Evolutionary conservation across 2,113 vertebrate species (phyloP).

Genomic region (Megaceryle torquata): DNA sequence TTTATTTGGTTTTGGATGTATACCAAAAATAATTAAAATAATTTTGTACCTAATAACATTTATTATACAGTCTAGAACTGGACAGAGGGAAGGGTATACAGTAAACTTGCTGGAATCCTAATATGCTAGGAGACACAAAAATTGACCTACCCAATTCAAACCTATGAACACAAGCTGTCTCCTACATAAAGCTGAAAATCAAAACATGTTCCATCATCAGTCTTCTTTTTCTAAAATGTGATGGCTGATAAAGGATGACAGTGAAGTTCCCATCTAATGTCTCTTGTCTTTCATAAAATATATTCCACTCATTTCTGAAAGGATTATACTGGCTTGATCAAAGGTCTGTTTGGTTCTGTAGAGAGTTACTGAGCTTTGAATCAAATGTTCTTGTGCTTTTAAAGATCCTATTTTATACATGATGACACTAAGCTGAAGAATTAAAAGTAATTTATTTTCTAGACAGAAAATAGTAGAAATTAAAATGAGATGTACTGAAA

Average conservation of each 20-base stretch:
- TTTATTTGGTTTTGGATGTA: not conserved
- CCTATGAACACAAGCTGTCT: not conserved
- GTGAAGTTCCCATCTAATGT: not conserved
- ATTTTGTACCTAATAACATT: slow-evolving; percentile 24
- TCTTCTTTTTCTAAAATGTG: not conserved
- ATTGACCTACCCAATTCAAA: not conserved
- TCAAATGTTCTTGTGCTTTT: not conserved
- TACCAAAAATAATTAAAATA: slow-evolving; percentile 51
- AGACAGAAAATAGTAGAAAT: not conserved
- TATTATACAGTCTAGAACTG: slow-evolving; percentile 32
- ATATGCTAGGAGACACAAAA: not conserved
- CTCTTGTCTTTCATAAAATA: not conserved
- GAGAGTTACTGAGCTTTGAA: not conserved
- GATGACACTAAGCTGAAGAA: not conserved
- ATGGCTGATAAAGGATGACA: not conserved
- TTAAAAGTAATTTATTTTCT: not conserved
- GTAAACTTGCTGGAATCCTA: slow-evolving; percentile 13
- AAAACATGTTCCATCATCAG: not conserved
- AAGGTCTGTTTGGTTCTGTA: not conserved
- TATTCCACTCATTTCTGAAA: not conserved
- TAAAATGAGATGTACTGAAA: not conserved
- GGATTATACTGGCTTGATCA: accelerated
- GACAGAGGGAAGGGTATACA: not conserved
- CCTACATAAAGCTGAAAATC: not conserved
- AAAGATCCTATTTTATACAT: not conserved